Evolutionary conservation across 2,888 invertebrate genomes (phyloP).

Genomic region (Brachylomia viminalis): DNA sequence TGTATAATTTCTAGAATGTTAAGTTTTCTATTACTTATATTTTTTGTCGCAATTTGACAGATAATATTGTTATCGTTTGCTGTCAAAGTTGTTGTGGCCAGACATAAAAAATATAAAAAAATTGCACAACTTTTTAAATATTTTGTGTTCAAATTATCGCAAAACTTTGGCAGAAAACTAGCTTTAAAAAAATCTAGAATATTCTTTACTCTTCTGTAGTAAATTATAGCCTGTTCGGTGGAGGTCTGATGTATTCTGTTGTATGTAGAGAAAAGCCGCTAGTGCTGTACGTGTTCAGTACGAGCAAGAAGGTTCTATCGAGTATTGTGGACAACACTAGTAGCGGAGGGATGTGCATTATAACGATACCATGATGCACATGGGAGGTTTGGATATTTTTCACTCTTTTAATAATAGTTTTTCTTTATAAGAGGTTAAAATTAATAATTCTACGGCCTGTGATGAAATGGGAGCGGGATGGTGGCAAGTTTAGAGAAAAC

Average conservation of each 20-base stretch:
- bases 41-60: not conserved
- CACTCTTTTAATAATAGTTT: conserved; percentile 1
- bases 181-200: conserved; percentile 11
- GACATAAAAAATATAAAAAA: not conserved
- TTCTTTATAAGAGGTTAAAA: conserved; percentile 8
- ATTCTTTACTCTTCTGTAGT: conserved; percentile 51
- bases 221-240: conserved; percentile 70
- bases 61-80: not conserved
- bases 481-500: not conserved
- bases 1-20: not conserved
- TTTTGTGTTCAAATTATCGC: not conserved
- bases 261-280: conserved; percentile 96
- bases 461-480: not conserved
- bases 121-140: not conserved
- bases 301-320: conserved; percentile 89
- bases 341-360: conserved; percentile 94
- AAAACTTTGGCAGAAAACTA: conserved; percentile 24
- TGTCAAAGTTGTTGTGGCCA: conserved; percentile 34
- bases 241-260: conserved; percentile 75
- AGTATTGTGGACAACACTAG: conserved; percentile 93
- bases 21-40: conserved; percentile 4
- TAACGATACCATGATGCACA: conserved; percentile 97
- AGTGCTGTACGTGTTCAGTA: conserved; percentile 96
- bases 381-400: conserved; percentile 87
- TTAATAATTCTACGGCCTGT: not conserved